Conservation (phyloP, 1,140 invertebrate species). For the Ditylenchus dipsaci region DNA sequence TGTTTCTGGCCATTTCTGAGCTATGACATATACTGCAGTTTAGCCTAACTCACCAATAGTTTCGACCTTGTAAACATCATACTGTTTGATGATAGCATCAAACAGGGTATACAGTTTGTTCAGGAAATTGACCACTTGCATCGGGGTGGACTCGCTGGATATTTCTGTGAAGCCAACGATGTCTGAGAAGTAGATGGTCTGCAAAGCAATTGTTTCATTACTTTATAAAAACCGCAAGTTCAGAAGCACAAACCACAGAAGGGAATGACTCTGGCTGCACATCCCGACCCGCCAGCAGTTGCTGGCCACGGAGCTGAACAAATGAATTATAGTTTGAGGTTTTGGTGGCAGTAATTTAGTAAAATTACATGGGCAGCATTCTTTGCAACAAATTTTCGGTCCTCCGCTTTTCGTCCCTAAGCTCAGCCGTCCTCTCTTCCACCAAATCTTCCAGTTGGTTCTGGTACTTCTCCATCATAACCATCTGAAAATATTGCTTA, state of each 20-base stretch:
- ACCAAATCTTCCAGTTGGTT: constrained; percentile 78
- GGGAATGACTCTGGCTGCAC: constrained; percentile 55
- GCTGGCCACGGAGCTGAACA: constrained; percentile 49
- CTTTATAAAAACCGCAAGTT: too few relatives aligned
- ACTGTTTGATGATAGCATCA: constrained; percentile 90
- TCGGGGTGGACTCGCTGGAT: constrained; percentile 66
- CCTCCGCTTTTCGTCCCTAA: constrained; percentile 92
- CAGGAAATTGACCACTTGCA: constrained; percentile 53
- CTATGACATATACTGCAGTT: too few relatives aligned
- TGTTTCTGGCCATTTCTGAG: too few relatives aligned
- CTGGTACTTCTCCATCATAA: constrained; percentile 72
- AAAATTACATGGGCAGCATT: constrained; percentile 78
- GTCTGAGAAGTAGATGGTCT: constrained; percentile 70
- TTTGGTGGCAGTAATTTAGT: not conserved
- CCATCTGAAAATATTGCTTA: too few relatives aligned
- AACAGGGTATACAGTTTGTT: constrained; percentile 81
- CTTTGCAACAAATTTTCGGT: constrained; percentile 80
- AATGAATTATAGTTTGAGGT: constrained; percentile 5
- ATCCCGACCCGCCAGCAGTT: constrained; percentile 48
- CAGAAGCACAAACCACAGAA: constrained; percentile 28
- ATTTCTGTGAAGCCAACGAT: constrained; percentile 94
- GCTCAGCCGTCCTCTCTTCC: constrained; percentile 83
- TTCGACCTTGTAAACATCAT: constrained; percentile 84
- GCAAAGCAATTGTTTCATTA: too few relatives aligned
- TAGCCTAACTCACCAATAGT: constrained; percentile 44